Percentiles rank a stretch among this genome's conserved stretches.
Conservation (phyloP, 2,888 invertebrate species). For the Pyrochroa serraticornis region DNA sequence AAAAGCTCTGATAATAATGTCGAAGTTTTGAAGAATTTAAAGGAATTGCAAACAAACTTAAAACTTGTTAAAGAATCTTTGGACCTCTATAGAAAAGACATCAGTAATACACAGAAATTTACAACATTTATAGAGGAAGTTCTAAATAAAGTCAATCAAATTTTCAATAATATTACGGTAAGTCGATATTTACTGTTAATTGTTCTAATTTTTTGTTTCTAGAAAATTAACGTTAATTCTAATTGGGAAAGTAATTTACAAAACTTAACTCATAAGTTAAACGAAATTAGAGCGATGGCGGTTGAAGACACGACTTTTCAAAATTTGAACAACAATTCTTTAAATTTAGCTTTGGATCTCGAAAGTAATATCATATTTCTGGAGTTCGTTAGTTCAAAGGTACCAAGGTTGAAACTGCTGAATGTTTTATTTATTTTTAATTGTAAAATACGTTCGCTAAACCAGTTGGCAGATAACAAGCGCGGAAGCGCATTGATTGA, state of each 20-base stretch:
- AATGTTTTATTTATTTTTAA: background rate
- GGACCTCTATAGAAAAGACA: background rate
- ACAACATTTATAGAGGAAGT: too few relatives aligned
- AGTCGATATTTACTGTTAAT: background rate
- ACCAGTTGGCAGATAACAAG: too few relatives aligned
- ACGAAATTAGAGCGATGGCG: background rate
- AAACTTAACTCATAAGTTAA: background rate
- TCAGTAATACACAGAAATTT: background rate
- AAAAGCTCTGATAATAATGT: background rate
- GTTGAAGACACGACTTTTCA: background rate
- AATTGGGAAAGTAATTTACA: background rate
- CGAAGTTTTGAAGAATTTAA: background rate
- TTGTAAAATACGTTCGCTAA: too few relatives aligned
- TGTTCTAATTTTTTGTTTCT: too few relatives aligned
- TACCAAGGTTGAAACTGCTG: background rate
- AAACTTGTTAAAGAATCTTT: background rate
- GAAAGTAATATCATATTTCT: conserved; percentile 7
- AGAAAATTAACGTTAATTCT: background rate
- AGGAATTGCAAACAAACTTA: background rate
- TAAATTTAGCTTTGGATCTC: conserved; percentile 2
- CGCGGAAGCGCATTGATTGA: too few relatives aligned
- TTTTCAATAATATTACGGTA: background rate
- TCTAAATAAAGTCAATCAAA: background rate
- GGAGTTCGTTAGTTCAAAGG: conserved; percentile 4
- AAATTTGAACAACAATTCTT: background rate